Evolutionary conservation across 2,113 vertebrate genomes (phyloP).

Genomic region (Pelobates fuscus): DNA sequence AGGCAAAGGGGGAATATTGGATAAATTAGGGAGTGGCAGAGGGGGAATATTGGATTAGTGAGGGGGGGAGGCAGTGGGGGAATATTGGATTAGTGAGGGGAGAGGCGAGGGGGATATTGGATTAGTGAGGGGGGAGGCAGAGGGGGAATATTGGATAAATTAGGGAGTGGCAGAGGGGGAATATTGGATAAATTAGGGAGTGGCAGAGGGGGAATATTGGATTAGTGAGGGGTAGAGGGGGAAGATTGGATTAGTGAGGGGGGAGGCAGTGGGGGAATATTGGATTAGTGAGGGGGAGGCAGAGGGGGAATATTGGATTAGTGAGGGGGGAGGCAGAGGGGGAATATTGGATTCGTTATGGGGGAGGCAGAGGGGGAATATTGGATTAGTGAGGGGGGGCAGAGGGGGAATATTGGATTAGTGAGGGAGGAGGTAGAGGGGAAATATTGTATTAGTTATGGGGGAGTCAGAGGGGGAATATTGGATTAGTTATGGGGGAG

Average conservation of each 20-base stretch:
- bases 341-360: not conserved
- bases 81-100: not conserved
- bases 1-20: not conserved
- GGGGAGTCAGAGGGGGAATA: too few relatives aligned
- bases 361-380: not conserved
- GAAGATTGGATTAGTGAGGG: too few relatives aligned
- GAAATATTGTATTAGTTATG: too few relatives aligned
- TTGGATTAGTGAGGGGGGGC: not conserved
- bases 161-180: too few relatives aligned
- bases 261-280: not conserved
- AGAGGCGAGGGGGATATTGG: not conserved
- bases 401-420: not conserved
- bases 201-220: too few relatives aligned
- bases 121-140: not conserved
- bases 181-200: too few relatives aligned
- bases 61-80: not conserved
- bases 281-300: not conserved
- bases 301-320: not conserved
- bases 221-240: too few relatives aligned
- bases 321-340: not conserved
- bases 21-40: not conserved
- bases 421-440: not conserved
- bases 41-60: not conserved
- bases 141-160: too few relatives aligned
- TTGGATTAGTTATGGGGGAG: too few relatives aligned